phyloP scores from a whole-genome alignment of 2,888 invertebrate species.

The Noctua pronuba region DNA sequence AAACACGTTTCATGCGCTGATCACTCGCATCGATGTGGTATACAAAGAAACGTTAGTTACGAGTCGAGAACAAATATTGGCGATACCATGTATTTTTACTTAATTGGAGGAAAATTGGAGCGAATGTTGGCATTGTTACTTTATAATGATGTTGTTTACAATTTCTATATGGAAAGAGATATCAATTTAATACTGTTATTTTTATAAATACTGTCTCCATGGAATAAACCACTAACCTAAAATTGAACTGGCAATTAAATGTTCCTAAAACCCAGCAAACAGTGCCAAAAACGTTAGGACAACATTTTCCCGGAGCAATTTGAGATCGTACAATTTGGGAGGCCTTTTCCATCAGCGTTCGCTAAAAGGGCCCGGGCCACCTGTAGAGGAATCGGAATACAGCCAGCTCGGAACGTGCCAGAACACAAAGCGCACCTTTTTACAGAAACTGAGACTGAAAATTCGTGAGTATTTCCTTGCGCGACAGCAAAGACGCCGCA shows the following conservation, averaged over 20 bases:
- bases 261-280: conserved; percentile 8
- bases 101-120: conserved; percentile 38
- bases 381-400: conserved; percentile 78
- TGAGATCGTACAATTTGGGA: conserved; percentile 32
- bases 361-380: conserved; percentile 73
- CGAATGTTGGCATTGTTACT: conserved; percentile 20
- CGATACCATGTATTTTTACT: conserved; percentile 36
- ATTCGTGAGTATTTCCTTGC: conserved; percentile 78
- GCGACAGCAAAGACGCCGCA: conserved; percentile 79
- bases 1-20: conserved; percentile 74
- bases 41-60: conserved; percentile 64
- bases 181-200: background rate
- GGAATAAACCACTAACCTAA: background rate
- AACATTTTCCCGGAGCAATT: conserved; percentile 19
- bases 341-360: conserved; percentile 49
- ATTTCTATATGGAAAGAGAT: conserved; percentile 7
- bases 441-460: conserved; percentile 76
- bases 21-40: conserved; percentile 72
- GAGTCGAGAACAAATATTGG: conserved; percentile 54
- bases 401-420: conserved; percentile 74
- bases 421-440: conserved; percentile 81
- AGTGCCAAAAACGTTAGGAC: conserved; percentile 12
- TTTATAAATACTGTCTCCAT: background rate
- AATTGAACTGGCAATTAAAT: conserved; percentile 23
- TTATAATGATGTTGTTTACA: conserved; percentile 11